Evolutionary conservation across 2,797 vertebrate genomes (phyloP), one percentile per base, ranked within the genome.

Genomic region (Alectoris magna): DNA sequence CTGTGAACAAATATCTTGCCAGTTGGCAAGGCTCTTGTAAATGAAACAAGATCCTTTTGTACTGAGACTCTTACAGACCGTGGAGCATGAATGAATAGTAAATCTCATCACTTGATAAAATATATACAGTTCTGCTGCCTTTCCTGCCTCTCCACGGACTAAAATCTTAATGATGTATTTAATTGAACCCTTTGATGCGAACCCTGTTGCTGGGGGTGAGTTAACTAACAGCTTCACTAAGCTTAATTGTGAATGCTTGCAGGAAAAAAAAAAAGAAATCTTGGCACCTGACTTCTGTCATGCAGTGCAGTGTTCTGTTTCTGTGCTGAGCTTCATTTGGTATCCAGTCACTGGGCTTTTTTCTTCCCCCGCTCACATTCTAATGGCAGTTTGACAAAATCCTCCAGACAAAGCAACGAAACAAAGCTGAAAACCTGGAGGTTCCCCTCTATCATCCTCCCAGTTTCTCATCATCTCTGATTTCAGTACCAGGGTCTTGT

Each of bases 131-230:
- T 87, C 68, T 94, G 36, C 63, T 93, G 49, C 34, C 46, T 63
- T 85, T 87, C 63, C 79, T 93, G 91, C 78, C 63, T 86, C 67
- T 96, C 87, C 0, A 0, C 48, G 67, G 79, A 92, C n/a, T 84
- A 53, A 84, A 85, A 90, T 73, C 64, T 79, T 91, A 89, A 91
- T 78, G 82, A 70, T 76, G 73, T 93, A 67, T 94, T 94, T 95
- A 81, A 92, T 89, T 91, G 87, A 89, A 94, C 41, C 63, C 63
- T 91, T 60, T 70, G 82, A 89, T 76, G 76, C 71, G 19, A 70
- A 95, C 46, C 82, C 38, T 24, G 0, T 91, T 89, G 58, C 62
- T 77, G 66, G 46, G 22, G 11, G 9, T 77, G 62, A 73, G 62
- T 76, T 77, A 85, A 85, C 16, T 46, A 79, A 73, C 72, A 79